Evolutionary conservation across 2,888 invertebrate genomes (phyloP), one percentile per base, ranked within the genome.

Genomic region (Lithophane socia): DNA sequence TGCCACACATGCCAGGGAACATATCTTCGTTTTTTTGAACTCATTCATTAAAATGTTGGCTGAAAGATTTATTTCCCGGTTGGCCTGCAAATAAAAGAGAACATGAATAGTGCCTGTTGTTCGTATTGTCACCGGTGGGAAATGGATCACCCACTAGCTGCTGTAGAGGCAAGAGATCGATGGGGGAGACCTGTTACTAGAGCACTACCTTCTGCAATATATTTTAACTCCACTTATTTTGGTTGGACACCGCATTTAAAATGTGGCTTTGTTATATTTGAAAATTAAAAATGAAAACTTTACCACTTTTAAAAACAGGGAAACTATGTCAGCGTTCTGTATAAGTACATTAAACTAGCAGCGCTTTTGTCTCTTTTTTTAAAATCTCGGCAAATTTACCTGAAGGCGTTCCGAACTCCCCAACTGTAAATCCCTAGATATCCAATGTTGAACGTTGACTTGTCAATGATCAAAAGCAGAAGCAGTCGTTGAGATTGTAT

Each of bases 101-200:
- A 75, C 72, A 84, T 73, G 84, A 84, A 75, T 82, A 66, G 73
- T 75, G 69, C 49, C 47, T 63, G 69, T 42, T 75, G 80, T 80
- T 84, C 67, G 73, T 83, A 56, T 67, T 84, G 83, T 75, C 83
- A 67, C 52, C 63, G 58, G 72, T 80, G 85, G 69, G 81, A 84
- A 84, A 84, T 84, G 85, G 81, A 83, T 83, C 63, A 71, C 73
- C 65, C n/a, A 65, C 68, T 72, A 58, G 69, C 67, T 74, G 24
- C 71, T 73, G 80, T 63, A 64, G 7, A 80, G 29, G 65, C 37
- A 29, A 47, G 69, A 80, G 85, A 84, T 83, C 75, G 75, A 83
- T 83, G 85, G 10, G 68, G 29, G 61, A 66, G 65, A 75, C 60
- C 66, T 83, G 73, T 21, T 61, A 75, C 80, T 69, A 66, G 63